phyloP scores from a whole-genome alignment of 2,797 vertebrate species.

The Tragelaphus eurycerus region DNA sequence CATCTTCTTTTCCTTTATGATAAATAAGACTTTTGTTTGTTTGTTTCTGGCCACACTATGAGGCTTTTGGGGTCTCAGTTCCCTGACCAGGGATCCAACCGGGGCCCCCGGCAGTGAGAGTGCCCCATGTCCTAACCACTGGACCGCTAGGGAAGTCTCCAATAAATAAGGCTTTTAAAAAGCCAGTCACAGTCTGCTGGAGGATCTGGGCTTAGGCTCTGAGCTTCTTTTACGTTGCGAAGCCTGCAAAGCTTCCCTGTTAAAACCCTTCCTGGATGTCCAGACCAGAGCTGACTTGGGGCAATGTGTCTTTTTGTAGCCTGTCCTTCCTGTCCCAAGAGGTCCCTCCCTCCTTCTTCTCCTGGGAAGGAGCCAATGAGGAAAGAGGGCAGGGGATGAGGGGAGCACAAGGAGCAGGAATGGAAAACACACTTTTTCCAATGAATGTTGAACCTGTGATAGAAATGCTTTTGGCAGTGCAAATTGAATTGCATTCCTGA shows the following conservation, averaged over 20 bases:
- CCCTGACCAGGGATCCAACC: not conserved
- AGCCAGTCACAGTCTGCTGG: not conserved
- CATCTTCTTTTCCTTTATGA: not conserved
- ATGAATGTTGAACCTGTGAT: not conserved
- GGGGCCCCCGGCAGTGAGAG: not conserved
- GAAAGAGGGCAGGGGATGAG: not conserved
- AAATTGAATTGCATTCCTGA: not conserved
- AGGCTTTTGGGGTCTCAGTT: not conserved
- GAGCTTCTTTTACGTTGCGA: not conserved
- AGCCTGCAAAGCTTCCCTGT: not conserved
- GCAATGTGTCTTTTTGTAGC: accelerated
- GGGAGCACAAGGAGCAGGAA: not conserved
- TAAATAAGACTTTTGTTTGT: not conserved
- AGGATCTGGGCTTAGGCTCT: not conserved
- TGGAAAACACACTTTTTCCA: not conserved
- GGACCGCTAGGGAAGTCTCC: not conserved
- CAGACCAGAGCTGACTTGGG: not conserved
- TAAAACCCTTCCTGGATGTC: not conserved
- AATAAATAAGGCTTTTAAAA: not conserved
- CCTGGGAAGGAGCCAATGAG: not conserved
- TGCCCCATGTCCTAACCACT: not conserved
- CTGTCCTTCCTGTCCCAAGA: not conserved
- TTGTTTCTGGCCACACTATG: not conserved
- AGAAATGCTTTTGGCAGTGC: not conserved
- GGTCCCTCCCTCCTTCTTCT: not conserved